phyloP scores from a whole-genome alignment of 2,797 vertebrate species.

The Natrix natrix region DNA sequence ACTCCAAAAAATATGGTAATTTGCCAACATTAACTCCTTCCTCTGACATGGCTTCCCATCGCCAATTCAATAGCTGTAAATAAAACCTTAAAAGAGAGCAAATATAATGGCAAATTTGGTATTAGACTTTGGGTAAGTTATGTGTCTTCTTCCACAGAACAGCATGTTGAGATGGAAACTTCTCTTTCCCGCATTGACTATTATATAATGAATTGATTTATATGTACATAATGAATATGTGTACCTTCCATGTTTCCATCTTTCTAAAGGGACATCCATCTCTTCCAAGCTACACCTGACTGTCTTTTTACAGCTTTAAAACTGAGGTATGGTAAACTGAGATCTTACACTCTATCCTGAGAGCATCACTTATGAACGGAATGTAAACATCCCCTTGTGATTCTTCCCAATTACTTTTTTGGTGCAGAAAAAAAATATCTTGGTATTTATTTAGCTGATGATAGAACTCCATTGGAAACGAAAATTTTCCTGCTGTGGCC shows the following conservation, averaged over 20 bases:
- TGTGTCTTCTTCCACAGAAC: neutral
- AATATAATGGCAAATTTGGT: neutral
- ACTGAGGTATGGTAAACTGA: neutral
- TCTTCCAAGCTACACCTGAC: neutral
- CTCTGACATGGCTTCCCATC: neutral
- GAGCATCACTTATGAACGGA: neutral
- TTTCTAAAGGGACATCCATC: neutral
- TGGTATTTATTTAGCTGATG: neutral
- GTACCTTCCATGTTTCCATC: neutral
- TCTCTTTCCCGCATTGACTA: constrained; percentile 20
- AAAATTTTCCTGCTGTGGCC: neutral
- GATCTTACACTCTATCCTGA: neutral
- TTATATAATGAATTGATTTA: constrained; percentile 24
- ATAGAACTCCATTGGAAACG: neutral
- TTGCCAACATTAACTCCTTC: neutral
- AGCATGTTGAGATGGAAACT: constrained; percentile 24
- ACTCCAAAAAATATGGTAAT: too few species aligned
- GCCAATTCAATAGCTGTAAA: neutral
- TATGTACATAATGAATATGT: neutral
- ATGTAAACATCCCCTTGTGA: neutral
- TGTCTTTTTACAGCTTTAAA: constrained; percentile 8
- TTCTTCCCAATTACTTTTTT: neutral
- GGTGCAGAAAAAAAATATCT: neutral
- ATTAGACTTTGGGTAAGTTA: constrained; percentile 1
- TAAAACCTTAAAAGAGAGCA: neutral